Evolutionary conservation across 2,797 vertebrate species (phyloP), one percentile per base, ranked within the genome.

Genomic region (Lacerta agilis): DNA sequence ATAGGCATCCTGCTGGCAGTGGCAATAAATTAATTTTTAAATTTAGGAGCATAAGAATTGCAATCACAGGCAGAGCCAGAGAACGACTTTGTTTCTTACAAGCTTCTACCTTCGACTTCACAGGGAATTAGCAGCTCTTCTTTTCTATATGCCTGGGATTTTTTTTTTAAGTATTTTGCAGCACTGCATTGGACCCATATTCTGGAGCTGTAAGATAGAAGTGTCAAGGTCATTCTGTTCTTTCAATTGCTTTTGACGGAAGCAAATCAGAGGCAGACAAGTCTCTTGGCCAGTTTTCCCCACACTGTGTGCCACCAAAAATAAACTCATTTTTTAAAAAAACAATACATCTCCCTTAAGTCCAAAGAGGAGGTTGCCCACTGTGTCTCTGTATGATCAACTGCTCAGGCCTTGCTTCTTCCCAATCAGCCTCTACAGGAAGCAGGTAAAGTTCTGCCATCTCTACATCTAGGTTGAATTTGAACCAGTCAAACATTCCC

Each of bases 11-110:
- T 86, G 88, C 88, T 89, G 79, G 83, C 88, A 89, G 71, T 80
- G 61, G 64, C 61, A 89, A 89, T 86, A 89, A 88, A 88, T 88
- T 88, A 88, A 79, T 81, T 88, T 82, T 88, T 84, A 76, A 88
- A 88, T 69, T 88, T 76, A 89, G 83, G 61, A 82, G 75, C 71
- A 55, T 73, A 86, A 86, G 71, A 85, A 86, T 77, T 82, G 33
- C 83, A 76, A 86, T 86, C 78, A 81, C 43, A 66, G 83, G 20
- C 79, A 2, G 33, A 89, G 79, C 27, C 83, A 86, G 67, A 86
- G 41, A 49, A 85, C 23, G 45, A 80, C 41, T 86, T 82, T 77
- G 83, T 85, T 89, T 86, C 79, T 67, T 33, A 86, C 11, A 82
- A 58, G 71, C 71, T 82, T 41, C 66, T 89, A 67, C 43, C 61